Conservation (phyloP, 2,797 vertebrate species). For the Pangasius larnaudii region DNA sequence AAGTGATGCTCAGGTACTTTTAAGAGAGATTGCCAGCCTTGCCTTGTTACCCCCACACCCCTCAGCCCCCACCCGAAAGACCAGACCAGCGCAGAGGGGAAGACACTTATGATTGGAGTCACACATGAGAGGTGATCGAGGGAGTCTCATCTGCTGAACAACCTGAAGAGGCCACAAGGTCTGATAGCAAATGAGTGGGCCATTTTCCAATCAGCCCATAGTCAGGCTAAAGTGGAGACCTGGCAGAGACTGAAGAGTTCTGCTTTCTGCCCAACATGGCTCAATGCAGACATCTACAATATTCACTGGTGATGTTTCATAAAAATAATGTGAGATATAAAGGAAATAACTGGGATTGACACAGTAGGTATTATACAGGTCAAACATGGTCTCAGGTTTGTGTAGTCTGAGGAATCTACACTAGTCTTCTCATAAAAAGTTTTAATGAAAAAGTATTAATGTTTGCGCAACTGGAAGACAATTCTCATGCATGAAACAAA, state of each 20-base stretch:
- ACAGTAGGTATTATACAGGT: background rate
- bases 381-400: background rate
- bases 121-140: slow-evolving; percentile 52
- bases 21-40: slow-evolving; percentile 1
- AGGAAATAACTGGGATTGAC: background rate
- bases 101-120: slow-evolving; percentile 54
- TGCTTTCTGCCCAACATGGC: slow-evolving; percentile 34
- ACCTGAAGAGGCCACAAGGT: slow-evolving; percentile 46
- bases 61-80: background rate
- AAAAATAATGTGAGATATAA: background rate
- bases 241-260: slow-evolving; percentile 40
- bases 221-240: slow-evolving; percentile 44
- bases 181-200: slow-evolving; percentile 52
- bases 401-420: background rate
- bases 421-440: background rate
- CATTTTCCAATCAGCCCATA: slow-evolving; percentile 60
- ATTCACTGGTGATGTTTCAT: too few relatives aligned
- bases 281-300: background rate
- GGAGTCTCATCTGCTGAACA: slow-evolving; percentile 48
- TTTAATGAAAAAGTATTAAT: background rate
- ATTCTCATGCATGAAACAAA: slow-evolving; percentile 15
- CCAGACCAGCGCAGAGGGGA: slow-evolving; percentile 38
- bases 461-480: background rate
- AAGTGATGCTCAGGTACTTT: slow-evolving; percentile 19
- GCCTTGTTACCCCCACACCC: background rate